Evolutionary conservation across 1,140 invertebrate species (phyloP).

Genomic region (Platyscapa corneri): DNA sequence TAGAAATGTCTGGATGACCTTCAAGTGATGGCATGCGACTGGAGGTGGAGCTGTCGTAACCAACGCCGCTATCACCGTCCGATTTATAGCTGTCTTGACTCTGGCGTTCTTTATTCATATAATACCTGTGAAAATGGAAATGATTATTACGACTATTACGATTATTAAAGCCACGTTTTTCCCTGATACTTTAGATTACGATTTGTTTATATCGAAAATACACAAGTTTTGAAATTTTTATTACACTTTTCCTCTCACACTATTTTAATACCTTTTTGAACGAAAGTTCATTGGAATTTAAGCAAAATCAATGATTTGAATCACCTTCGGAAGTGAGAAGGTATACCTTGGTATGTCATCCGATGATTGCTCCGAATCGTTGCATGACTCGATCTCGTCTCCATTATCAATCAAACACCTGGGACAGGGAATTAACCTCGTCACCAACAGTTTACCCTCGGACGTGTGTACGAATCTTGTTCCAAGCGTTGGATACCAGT

Average conservation of each 20-base stretch:
- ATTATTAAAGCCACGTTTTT: too few relatives aligned
- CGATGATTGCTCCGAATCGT: constrained; percentile 63
- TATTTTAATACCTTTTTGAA: too few relatives aligned
- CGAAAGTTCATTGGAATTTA: too few relatives aligned
- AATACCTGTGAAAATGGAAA: constrained; percentile 37
- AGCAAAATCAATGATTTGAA: too few relatives aligned
- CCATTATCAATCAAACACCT: constrained; percentile 80
- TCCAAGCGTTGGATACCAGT: constrained; percentile 97
- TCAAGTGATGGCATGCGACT: constrained; percentile 89
- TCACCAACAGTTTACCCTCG: constrained; percentile 95
- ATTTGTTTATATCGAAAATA: too few relatives aligned
- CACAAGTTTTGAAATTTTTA: too few relatives aligned
- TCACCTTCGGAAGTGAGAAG: background rate
- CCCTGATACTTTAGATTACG: too few relatives aligned
- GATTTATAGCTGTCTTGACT: constrained; percentile 83
- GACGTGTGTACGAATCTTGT: constrained; percentile 98
- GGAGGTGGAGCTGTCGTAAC: constrained; percentile 80
- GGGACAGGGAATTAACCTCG: constrained; percentile 94
- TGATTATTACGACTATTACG: too few relatives aligned
- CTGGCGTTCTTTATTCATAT: constrained; percentile 64
- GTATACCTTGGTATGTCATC: constrained; percentile 59
- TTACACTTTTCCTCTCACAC: too few relatives aligned
- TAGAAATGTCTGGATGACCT: constrained; percentile 78
- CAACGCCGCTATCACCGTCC: constrained; percentile 87
- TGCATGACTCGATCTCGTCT: constrained; percentile 62